Base-by-base conservation (phyloP, 2,113 vertebrate genomes). In the Notothenia coriiceps region DNA sequence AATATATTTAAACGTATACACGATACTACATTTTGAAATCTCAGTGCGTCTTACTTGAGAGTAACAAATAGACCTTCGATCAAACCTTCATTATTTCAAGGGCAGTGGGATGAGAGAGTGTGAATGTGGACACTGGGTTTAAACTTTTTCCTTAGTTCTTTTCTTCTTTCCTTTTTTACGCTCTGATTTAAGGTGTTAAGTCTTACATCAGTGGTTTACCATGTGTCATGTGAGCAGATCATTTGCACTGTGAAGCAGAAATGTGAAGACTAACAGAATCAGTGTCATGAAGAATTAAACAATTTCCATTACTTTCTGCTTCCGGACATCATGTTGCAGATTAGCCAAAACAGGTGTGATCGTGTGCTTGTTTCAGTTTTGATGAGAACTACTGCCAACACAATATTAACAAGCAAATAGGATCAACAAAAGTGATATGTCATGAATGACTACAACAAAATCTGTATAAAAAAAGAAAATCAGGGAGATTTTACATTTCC, bases 201-300 rank as follows among this genome's bases (percentile, higher is more conserved):
- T 15, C 14, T 73, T 2, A 35, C 18, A 52, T 66, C 69, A 60
- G 29, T 51, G 25, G 4, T 63, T 5, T 44, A 29, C 25, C 70
- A 76, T 52, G 22, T 74, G 77, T 67, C 33, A 22, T 69, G 46
- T 33, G 33, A 79, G 59, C 18, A 40, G 22, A 51, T 43, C n/a
- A 50, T 50, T 49, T 0, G 17, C 9, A 25, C 10, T 5, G 50
- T 68, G 11, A 60, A 56, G 47, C 70, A 71, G 46, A 65, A 54
- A 20, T 50, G 55, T 59, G 11, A 80, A 65, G 49, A 46, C 13
- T 50, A 35, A 18, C 15, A 70, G 13, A 84, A 46, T 64, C 40
- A 35, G 18, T 63, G 54, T 50, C 68, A 46, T 8, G 5, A 12
- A 40, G n/a, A 57, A 47, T 70, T 40, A 40, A 40, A 40, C 6